Evolutionary conservation across 2,888 invertebrate species (phyloP), one percentile per base, ranked within the genome.

Genomic region (Nipponacmea schrenckii): DNA sequence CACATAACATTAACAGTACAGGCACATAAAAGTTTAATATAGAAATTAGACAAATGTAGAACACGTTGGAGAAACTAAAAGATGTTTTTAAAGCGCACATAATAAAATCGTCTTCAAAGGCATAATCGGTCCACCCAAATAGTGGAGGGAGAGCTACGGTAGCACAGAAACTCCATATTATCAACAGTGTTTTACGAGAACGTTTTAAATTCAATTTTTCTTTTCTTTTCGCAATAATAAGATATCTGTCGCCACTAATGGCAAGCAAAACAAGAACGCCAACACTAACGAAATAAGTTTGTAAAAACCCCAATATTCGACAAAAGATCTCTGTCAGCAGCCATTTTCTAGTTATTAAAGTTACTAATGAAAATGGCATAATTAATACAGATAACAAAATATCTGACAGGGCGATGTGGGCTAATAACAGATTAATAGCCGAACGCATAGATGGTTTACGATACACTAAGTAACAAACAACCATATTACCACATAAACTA

Each of bases 391-490:
- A 72, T 0, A 84, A 74, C 7, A 82, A 50, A 7, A 84, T 75
- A 70, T 86, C 82, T 39, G 82, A 77, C 2, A 83, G 62, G 10
- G 86, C 85, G 78, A 86, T 81, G 69, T 82, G 83, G 14, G 86
- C 83, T 39, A 87, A 75, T 8, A 86, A 75, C 10, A 86, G 70
- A 72, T 87, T 87, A 71, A 86, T 86, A 62, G 85, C 83, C 0
- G 86, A 86, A 14, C 85, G 75, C 87, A 87, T 86, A 44, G 83
- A 77, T 0, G 83, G 79, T 72, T 85, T 84, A 27, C 81, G 79
- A 68, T 81, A 82, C 17, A 86, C 84, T 26, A 86, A 77, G 24
- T 83, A 69, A 69, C 85, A 85, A 15, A 85, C 79, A n/a, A 85
- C 64, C 12, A 74, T 68, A 73, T 87, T 87, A 14, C 86, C 86